Base-by-base conservation (phyloP, 2,888 invertebrate genomes). In the Phrixothrix hirtus region DNA sequence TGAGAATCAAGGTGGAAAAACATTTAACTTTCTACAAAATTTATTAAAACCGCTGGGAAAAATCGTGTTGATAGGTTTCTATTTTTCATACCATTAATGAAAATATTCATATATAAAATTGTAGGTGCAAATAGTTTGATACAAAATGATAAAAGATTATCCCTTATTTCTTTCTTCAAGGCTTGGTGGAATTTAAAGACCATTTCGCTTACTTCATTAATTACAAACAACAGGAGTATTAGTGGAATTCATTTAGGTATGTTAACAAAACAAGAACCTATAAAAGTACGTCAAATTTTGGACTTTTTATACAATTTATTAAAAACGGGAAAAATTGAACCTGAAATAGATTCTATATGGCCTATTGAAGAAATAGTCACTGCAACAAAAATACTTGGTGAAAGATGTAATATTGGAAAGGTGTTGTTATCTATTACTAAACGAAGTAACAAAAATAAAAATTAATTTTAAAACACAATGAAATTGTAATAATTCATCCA, bases 31-130 rank as follows among this genome's bases (percentile, higher is more conserved):
- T 45, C 77, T 78, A 16, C 75, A 79, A 43, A 66, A 65, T 5
- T 63, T 79, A 27, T 68, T 82, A 25, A 78, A 76, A 55, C 79
- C 79, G 9, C 72, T 81, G 59, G 83, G 82, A 36, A 77, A 76
- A 63, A 77, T 79, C 50, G 67, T 82, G 16, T 65, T 80, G 15
- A 77, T 79, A 67, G 81, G 81, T 79, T 64, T 59, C 54, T 48
- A 27, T 25, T 16, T 14, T n/a, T 34, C 25, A 31, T n/a, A 32
- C 17, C 27, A 2, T 25, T 14, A 1, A n/a, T n/a, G n/a, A n/a
- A 21, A 38, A 7, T 29, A 9, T 11, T 9, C 9, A 39, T 34
- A 10, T 29, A 16, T 25, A 26, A 5, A n/a, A 25, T 38, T 42
- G 7, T 42, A 78, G 80, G 80, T 21, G 77, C 78, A 1, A 79